These are phyloP conservation scores for Euzophera pinguis DNA, from an alignment of 2,888 invertebrate genomes.

Conservation along the genomic window DNA sequence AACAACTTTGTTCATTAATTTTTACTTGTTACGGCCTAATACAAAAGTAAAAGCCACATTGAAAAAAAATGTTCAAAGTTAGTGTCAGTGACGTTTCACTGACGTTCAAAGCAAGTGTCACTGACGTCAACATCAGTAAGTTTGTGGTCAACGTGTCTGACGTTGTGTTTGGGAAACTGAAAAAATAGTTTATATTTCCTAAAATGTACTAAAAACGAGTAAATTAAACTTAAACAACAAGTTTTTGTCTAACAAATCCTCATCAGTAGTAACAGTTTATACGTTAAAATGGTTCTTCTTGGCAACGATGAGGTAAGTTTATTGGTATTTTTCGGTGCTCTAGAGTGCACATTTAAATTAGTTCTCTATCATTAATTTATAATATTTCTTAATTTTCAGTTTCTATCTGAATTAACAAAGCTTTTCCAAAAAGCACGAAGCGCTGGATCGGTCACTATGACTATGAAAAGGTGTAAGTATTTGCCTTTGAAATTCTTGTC, in stretches of 20 bases:
- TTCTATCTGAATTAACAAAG: slow-evolving; percentile 89
- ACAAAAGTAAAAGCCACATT: too few species aligned
- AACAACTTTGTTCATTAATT: too few species aligned
- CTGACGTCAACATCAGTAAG: too few species aligned
- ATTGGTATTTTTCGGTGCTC: slow-evolving; percentile 9
- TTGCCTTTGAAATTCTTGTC: background rate
- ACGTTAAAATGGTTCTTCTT: slow-evolving; percentile 82
- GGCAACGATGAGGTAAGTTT: slow-evolving; percentile 82
- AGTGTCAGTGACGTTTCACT: too few species aligned
- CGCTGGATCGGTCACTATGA: slow-evolving; percentile 90
- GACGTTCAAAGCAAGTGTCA: too few species aligned
- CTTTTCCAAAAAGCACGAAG: slow-evolving; percentile 92
- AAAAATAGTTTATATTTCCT: too few species aligned
- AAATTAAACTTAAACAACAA: background rate
- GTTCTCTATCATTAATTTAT: slow-evolving; percentile 4
- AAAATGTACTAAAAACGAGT: background rate
- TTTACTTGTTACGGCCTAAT: too few species aligned
- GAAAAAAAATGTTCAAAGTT: too few species aligned
- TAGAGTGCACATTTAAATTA: background rate
- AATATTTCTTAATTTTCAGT: slow-evolving; percentile 78
- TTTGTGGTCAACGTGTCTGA: too few species aligned
- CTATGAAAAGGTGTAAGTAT: slow-evolving; percentile 95
- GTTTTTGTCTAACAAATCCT: background rate
- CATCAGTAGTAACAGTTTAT: background rate
- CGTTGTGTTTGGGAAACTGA: too few species aligned